These are phyloP conservation scores for Lasioglossum zephyrum DNA, from an alignment of 2,888 invertebrate genomes.

Conservation along the genomic window DNA sequence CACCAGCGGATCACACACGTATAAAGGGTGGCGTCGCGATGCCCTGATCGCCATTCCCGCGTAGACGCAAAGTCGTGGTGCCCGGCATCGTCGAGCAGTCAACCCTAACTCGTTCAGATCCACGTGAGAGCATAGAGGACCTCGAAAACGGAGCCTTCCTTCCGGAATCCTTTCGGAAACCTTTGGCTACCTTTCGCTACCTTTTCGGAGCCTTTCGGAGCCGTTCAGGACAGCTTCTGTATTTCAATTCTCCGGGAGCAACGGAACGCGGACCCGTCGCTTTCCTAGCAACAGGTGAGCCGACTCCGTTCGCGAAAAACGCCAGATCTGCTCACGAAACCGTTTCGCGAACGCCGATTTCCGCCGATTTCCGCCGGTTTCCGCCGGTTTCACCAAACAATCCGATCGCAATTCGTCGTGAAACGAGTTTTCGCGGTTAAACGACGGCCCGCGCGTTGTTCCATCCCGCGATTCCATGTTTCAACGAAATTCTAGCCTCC, in stretches of 20 bases:
- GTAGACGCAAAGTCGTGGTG: constrained; percentile 76
- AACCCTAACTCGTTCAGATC: constrained; percentile 23
- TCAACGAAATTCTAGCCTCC: neutral
- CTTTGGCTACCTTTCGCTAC: no score
- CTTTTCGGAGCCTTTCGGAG: neutral
- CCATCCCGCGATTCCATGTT: neutral
- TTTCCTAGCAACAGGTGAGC: constrained; percentile 73
- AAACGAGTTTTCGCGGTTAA: neutral
- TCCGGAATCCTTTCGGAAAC: neutral
- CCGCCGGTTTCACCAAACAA: neutral
- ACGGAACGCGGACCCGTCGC: constrained; percentile 6
- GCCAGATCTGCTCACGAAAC: neutral
- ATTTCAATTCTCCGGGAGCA: constrained; percentile 11
- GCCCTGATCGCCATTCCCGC: constrained; percentile 80
- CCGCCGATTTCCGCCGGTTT: neutral
- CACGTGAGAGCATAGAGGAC: constrained; percentile 43
- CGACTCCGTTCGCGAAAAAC: constrained; percentile 20
- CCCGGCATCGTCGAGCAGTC: constrained; percentile 35
- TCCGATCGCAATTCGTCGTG: neutral
- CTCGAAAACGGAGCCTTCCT: neutral
- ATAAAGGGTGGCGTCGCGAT: constrained; percentile 81
- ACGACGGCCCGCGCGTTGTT: neutral
- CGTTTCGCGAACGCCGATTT: neutral
- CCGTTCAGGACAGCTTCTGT: neutral
- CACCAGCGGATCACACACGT: constrained; percentile 66